Conservation (phyloP, 2,888 invertebrate species). For the Margaritifera margaritifera region DNA sequence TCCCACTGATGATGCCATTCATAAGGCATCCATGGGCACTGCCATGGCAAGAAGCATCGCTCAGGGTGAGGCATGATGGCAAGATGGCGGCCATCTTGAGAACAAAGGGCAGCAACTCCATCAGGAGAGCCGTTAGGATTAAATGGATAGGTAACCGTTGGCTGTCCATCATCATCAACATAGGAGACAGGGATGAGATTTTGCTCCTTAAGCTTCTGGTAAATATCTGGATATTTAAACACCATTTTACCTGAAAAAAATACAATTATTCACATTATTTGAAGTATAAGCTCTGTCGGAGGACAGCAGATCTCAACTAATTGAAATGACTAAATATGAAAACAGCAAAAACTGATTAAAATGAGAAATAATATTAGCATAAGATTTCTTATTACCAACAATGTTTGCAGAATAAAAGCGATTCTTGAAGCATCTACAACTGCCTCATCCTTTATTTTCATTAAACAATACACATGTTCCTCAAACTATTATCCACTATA, state of each 20-base stretch:
- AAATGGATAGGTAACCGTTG: slow-evolving; percentile 84
- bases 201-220: slow-evolving; percentile 68
- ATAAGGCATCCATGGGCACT: slow-evolving; percentile 79
- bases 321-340: neutral
- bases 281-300: neutral
- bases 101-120: slow-evolving; percentile 92
- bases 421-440: neutral
- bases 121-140: slow-evolving; percentile 83
- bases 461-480: too few species aligned
- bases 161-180: slow-evolving; percentile 84
- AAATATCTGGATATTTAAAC: slow-evolving; percentile 72
- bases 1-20: slow-evolving; percentile 66
- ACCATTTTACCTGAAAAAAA: slow-evolving; percentile 72
- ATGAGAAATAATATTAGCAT: neutral
- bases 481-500: too few species aligned
- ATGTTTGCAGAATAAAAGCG: neutral
- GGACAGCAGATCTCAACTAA: neutral
- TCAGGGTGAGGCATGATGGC: slow-evolving; percentile 99
- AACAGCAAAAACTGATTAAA: neutral
- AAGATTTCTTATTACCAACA: neutral
- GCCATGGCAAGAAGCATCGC: slow-evolving; percentile 90
- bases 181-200: slow-evolving; percentile 86
- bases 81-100: slow-evolving; percentile 91
- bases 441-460: neutral
- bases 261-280: neutral